phyloP scores from a whole-genome alignment of 2,888 invertebrate species.

The Aleiodes alternator region DNA sequence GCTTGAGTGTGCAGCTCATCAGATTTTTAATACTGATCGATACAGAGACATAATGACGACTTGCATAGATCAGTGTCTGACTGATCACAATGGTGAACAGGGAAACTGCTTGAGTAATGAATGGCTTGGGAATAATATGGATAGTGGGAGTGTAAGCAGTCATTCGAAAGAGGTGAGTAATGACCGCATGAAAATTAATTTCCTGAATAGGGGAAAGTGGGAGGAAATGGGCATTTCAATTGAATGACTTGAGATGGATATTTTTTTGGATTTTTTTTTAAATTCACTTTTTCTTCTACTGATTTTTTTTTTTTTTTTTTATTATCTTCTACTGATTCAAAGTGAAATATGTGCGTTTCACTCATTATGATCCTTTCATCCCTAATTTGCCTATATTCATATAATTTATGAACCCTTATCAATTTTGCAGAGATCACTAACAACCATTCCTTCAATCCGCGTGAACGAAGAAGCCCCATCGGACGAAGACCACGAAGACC shows the following conservation, averaged over 20 bases:
- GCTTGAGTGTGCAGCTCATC: conserved; percentile 60
- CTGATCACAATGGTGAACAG: conserved; percentile 50
- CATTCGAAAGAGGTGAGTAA: conserved; percentile 38
- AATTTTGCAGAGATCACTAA: conserved; percentile 8
- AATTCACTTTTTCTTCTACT: too few species aligned
- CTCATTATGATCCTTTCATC: too few species aligned
- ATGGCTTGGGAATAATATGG: conserved; percentile 28
- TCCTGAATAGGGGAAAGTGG: background rate
- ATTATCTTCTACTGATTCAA: too few species aligned
- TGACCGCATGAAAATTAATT: background rate
- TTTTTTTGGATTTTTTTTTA: too few species aligned
- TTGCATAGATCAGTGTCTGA: conserved; percentile 61
- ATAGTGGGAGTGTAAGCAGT: background rate
- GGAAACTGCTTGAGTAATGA: conserved; percentile 16
- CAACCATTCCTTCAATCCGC: conserved; percentile 55
- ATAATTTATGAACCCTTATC: background rate
- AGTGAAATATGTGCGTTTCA: too few species aligned
- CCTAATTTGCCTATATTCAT: too few species aligned
- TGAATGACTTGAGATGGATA: too few species aligned
- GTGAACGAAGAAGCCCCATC: conserved; percentile 51
- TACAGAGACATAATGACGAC: conserved; percentile 62
- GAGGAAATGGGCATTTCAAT: too few species aligned
- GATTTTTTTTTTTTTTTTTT: too few species aligned
- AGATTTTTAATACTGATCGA: conserved; percentile 60
- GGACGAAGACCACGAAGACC: conserved; percentile 47